A percentile compares a stretch with the other conserved stretches of the same genome.
These are phyloP conservation scores for Eidolon helvum DNA, from an alignment of 2,113 vertebrate genomes.

Conservation along the genomic window DNA sequence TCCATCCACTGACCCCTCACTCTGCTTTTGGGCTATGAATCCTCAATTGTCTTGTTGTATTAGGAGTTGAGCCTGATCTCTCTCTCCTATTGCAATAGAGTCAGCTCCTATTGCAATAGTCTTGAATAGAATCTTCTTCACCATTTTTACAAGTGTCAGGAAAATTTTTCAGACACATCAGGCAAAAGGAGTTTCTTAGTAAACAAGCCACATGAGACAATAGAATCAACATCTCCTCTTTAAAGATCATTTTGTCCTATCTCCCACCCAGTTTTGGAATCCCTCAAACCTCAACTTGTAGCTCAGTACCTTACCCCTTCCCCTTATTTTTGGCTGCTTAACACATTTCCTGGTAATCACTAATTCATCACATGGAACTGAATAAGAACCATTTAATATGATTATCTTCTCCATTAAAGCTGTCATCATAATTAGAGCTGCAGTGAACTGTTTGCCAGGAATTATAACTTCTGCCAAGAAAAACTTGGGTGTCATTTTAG, in stretches of 20 bases:
- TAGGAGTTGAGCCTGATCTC: neutral
- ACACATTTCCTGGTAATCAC: conserved; percentile 80
- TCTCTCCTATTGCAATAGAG: neutral
- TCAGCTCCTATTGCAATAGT: neutral
- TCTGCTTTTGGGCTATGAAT: neutral
- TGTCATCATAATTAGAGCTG: conserved; percentile 86
- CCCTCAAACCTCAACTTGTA: conserved; percentile 10
- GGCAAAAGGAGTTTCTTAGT: neutral
- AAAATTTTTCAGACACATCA: neutral
- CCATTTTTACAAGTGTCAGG: neutral
- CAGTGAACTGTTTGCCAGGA: conserved; percentile 86
- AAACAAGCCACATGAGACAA: neutral
- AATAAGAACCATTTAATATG: conserved; percentile 84
- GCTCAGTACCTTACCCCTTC: neutral
- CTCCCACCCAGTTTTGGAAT: neutral
- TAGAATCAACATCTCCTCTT: neutral
- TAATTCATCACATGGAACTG: conserved; percentile 81
- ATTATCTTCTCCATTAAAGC: conserved; percentile 85
- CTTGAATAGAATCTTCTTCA: neutral
- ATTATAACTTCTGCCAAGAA: conserved; percentile 86
- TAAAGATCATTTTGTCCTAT: conserved; percentile 1
- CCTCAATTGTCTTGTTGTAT: neutral
- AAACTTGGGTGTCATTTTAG: conserved; percentile 88
- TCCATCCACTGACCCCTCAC: neutral
- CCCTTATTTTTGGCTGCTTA: conserved; percentile 74